These are phyloP conservation scores for Xerus inauris DNA, from an alignment of 2,113 vertebrate genomes.

Conservation along the genomic window DNA sequence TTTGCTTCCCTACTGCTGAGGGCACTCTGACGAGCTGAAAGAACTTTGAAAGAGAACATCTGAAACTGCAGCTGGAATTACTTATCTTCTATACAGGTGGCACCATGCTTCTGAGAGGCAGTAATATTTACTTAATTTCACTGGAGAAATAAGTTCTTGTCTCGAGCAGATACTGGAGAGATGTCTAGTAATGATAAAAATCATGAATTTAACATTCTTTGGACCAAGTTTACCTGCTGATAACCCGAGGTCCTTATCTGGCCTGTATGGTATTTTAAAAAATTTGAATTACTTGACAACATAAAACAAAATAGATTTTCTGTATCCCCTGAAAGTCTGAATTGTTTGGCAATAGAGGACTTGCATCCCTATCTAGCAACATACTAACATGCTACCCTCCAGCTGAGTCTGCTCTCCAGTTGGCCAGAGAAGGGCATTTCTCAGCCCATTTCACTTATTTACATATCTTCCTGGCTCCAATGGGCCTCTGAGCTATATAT, in stretches of 20 bases:
- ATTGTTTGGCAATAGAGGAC: neutral
- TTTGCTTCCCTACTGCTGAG: neutral
- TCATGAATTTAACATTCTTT: neutral
- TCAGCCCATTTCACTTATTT: neutral
- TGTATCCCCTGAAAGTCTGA: neutral
- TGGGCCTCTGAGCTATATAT: neutral
- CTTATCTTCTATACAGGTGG: neutral
- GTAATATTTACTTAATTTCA: conserved; percentile 21
- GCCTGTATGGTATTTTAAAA: neutral
- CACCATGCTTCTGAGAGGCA: neutral
- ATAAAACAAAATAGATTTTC: conserved; percentile 8
- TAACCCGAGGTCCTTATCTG: neutral
- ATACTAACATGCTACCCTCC: neutral
- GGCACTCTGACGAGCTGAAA: neutral
- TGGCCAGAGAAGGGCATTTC: neutral
- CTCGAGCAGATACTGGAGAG: neutral
- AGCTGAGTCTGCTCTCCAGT: neutral
- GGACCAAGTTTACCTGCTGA: neutral
- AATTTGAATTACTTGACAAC: conserved; percentile 15
- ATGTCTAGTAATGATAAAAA: neutral
- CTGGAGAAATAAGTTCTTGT: neutral
- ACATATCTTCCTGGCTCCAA: neutral
- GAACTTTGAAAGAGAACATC: conserved; percentile 5
- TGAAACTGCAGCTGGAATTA: neutral
- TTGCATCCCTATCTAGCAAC: neutral